Evolutionary conservation across 2,797 vertebrate genomes (phyloP), one percentile per base, ranked within the genome.

Genomic region (Simalia tracyae): DNA sequence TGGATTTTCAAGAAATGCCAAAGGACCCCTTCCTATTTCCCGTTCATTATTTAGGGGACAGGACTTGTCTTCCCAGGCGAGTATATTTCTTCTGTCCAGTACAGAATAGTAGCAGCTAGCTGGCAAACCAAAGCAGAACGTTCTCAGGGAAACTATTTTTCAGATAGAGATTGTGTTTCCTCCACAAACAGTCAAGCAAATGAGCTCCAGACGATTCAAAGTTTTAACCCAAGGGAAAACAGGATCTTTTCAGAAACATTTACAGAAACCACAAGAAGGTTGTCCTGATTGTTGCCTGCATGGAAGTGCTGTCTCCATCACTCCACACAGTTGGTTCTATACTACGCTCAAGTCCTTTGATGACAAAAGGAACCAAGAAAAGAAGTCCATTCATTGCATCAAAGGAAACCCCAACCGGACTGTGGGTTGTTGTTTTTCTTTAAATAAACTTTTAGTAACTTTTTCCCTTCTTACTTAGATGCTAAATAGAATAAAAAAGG

Each of bases 281-380:
- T 57, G 26, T 26, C 76, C 85, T 42, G 42, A 57, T 9, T 63
- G 31, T 2, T 85, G 54, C 2, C 6, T 68, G 15, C 85, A 46
- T 60, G 2, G 9, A 85, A 68, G 86, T 0, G 0, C 0, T 11
- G 57, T 86, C 36, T 76, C 31, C 19, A 5, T 63, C 56, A 64
- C 56, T 0, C 3, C 15, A 50, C 56, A 0, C 10, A 42, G 11
- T 63, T 89, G 36, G 22, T 31, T 59, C 87, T 17, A 68, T 1
- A 31, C 10, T 85, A 89, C 59, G 89, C 84, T 85, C 91, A 85
- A 56, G 1, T 68, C 36, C 24, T 56, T 64, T 28, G 14, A 6
- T 0, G 76, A 84, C 8, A 0, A 54, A 59, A 0, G 5, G 0
- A 28, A 10, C 50, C 89, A 36, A n/a, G 86, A 63, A 91, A 0